Evolutionary conservation across 2,797 vertebrate species (phyloP), one percentile per base, ranked within the genome.

Genomic region (Tapirus indicus): DNA sequence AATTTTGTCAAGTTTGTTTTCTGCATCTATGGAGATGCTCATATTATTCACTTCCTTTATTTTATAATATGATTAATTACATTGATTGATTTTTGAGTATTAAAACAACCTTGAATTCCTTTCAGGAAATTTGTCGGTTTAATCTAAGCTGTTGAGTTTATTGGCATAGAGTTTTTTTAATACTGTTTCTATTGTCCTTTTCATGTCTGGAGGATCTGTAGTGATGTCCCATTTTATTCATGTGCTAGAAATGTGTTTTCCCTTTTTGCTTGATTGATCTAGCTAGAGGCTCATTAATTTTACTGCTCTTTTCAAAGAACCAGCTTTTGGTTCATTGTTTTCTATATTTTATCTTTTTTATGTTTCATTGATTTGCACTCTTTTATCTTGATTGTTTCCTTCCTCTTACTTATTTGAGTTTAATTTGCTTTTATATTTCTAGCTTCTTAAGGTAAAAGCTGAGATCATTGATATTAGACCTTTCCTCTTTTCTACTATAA

Each of bases 1-100:
- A 91, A 71, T 91, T 91, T 60, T 91, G 88, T 91, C 14, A 38
- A 38, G 68, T 75, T 38, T 80, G 17, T 80, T 84, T 92, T 74
- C 56, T 84, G n/a, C 79, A 52, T 38, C 18, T 84, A 1, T 52
- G 44, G 79, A 84, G 79, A 74, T 84, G 4, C 56, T 92, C 18
- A 21, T 18, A 27, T 72, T 66, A 72, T 92, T 72, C 83, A 68
- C 56, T 92, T 83, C 54, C 78, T 83, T 92, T 52, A 52, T 74
- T 32, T 41, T 83, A 32, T 38, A 41, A 58, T 52, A 10, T 52
- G 74, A 49, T 62, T 78, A 66, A 64, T 89, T 64, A 52, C 12
- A 83, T 44, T 47, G 32, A 38, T 38, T 38, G 38, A 16, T 35
- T 74, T 88, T 74, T 49, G 29, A 60, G 23, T 88, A 54, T 72